phyloP scores from a whole-genome alignment of 1,140 invertebrate species.

The Drosophila athabasca region DNA sequence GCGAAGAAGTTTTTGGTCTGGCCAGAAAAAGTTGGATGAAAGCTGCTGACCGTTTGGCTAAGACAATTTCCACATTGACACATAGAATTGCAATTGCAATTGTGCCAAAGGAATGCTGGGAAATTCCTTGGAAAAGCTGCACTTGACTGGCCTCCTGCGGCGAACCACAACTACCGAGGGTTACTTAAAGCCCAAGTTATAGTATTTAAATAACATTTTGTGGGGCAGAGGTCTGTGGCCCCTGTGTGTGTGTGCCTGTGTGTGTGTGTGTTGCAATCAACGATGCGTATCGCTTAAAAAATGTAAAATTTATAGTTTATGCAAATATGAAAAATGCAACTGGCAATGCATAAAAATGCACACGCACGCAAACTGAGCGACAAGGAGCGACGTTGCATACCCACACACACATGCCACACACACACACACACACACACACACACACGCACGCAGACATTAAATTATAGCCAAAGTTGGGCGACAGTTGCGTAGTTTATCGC shows the following conservation, averaged over 20 bases:
- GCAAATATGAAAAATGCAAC: conserved; percentile 82
- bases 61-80: conserved; percentile 77
- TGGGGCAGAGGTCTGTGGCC: conserved; percentile 19
- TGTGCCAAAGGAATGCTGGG: conserved; percentile 18
- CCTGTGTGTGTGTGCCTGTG: conserved; percentile 22
- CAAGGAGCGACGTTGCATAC: conserved; percentile 33
- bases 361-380: conserved; percentile 78
- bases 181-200: conserved; percentile 46
- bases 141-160: conserved; percentile 33
- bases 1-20: conserved; percentile 50
- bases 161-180: not conserved
- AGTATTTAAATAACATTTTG: conserved; percentile 72
- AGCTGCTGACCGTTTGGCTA: conserved; percentile 39
- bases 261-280: conserved; percentile 64
- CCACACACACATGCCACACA: conserved; percentile 29
- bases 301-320: conserved; percentile 83
- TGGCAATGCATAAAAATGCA: conserved; percentile 82
- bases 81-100: conserved; percentile 63
- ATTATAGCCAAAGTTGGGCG: conserved; percentile 80
- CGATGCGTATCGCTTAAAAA: conserved; percentile 82
- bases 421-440: conserved; percentile 15
- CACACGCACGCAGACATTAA: conserved; percentile 61
- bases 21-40: conserved; percentile 34
- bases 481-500: conserved; percentile 81
- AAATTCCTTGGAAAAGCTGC: conserved; percentile 3